Conservation (phyloP, 2,113 vertebrate species). For the Microcebus jonahi region DNA sequence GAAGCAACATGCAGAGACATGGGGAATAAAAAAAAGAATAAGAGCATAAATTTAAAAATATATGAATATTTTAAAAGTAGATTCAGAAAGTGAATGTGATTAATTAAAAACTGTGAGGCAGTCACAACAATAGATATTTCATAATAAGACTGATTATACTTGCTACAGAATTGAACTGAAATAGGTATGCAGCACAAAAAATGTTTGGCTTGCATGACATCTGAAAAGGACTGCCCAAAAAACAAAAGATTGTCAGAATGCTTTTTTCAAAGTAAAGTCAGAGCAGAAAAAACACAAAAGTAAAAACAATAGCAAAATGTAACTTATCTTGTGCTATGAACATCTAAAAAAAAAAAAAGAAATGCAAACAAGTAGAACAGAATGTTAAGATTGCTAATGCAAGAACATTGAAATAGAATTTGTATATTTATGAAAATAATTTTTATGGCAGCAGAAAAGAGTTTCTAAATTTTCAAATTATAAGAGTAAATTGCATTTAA, state of each 20-base stretch:
- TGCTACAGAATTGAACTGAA: neutral
- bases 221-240: neutral
- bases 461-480: neutral
- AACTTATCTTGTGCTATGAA: conserved; percentile 10
- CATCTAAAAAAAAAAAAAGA: neutral
- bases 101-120: conserved; percentile 19
- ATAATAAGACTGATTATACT: neutral
- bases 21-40: neutral
- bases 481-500: neutral
- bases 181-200: neutral
- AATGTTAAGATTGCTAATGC: neutral
- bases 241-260: neutral
- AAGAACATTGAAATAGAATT: neutral
- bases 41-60: neutral
- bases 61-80: neutral
- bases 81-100: neutral
- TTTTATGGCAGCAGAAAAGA: conserved; percentile 7
- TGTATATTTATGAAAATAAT: neutral
- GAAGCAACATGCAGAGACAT: neutral
- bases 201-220: neutral
- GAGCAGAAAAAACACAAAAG: neutral
- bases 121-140: neutral
- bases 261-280: neutral
- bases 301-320: neutral
- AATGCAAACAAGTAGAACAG: neutral